Conservation (phyloP, 2,113 vertebrate genomes). For the Equus przewalskii region DNA sequence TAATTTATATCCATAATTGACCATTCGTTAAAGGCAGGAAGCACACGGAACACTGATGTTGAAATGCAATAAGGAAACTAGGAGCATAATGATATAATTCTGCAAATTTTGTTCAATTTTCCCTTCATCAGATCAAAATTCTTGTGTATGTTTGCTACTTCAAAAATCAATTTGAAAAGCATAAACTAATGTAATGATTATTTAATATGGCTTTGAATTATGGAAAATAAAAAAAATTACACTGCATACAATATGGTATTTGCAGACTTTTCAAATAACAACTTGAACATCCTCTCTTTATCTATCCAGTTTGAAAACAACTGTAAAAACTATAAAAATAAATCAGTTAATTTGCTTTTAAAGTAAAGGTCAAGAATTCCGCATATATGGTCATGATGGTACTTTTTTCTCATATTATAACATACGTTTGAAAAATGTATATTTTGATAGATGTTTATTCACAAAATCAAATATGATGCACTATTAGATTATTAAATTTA, state of each 20-base stretch:
- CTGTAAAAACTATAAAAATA: not conserved
- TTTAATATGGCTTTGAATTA: slow-evolving; percentile 62
- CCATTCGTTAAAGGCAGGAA: slow-evolving; percentile 78
- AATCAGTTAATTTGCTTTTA: not conserved
- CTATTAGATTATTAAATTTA: not conserved
- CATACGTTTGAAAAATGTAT: not conserved
- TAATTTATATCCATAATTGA: slow-evolving; percentile 78
- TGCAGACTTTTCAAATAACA: slow-evolving; percentile 51
- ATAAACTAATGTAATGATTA: slow-evolving; percentile 72
- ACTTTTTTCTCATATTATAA: slow-evolving; percentile 14
- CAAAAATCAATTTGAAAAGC: slow-evolving; percentile 73
- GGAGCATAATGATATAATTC: slow-evolving; percentile 78
- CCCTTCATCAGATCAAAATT: slow-evolving; percentile 79
- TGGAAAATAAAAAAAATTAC: slow-evolving; percentile 36
- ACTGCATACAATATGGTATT: not conserved
- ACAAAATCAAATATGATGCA: not conserved
- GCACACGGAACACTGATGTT: slow-evolving; percentile 64
- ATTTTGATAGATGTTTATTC: not conserved
- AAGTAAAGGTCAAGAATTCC: not conserved
- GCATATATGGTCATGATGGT: not conserved
- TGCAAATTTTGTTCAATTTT: slow-evolving; percentile 80
- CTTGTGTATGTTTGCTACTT: slow-evolving; percentile 71
- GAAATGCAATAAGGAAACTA: slow-evolving; percentile 81
- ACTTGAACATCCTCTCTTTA: not conserved
- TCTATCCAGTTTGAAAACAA: slow-evolving; percentile 11